Evolutionary conservation across 2,888 invertebrate species (phyloP), one percentile per base, ranked within the genome.

Genomic region (Acronicta psi): DNA sequence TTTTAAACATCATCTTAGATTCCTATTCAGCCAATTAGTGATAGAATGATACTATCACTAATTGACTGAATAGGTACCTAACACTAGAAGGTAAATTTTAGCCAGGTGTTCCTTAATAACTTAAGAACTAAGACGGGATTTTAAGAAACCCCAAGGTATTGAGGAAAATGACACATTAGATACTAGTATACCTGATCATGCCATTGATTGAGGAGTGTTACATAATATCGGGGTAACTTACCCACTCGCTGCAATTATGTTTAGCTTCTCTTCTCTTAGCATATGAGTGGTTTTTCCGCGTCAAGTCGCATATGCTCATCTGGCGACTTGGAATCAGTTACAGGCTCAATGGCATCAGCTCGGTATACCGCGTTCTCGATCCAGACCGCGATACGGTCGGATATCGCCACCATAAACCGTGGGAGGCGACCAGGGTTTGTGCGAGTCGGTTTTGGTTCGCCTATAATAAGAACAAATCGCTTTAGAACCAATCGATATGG

Each of bases 401-500:
- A 94, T 44, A 94, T 90, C 3, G 94, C 94, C n/a, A 94, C 92
- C 94, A 94, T 94, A 77, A 94, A 94, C 0, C 94, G 90, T 0
- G 94, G 85, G 0, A 94, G 84, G 2, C 94, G 90, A 0, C 91
- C 91, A 0, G 92, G 88, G 56, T 94, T 88, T 10, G 87, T 89
- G 9, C 94, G 90, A 0, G 91, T 84, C 0, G 94, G 94, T 60
- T 94, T 94, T 2, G 90, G 90, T 71, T 94, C 92, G 41, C 91
- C 94, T 93, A 18, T 13, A 9, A 17, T 41, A 29, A 13, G 16
- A 5, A 43, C 0, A 14, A 10, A 11, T 45, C 1, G n/a, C 13
- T 14, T 25, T 6, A 6, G 2, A 3, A 25, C 3, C 25, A 25
- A 6, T 2, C 25, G 25, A 7, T 9, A 25, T 25, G 25, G 25